These are phyloP conservation scores for Platyrinchus mystaceus DNA, from an alignment of 2,797 vertebrate genomes.

Conservation along the genomic window DNA sequence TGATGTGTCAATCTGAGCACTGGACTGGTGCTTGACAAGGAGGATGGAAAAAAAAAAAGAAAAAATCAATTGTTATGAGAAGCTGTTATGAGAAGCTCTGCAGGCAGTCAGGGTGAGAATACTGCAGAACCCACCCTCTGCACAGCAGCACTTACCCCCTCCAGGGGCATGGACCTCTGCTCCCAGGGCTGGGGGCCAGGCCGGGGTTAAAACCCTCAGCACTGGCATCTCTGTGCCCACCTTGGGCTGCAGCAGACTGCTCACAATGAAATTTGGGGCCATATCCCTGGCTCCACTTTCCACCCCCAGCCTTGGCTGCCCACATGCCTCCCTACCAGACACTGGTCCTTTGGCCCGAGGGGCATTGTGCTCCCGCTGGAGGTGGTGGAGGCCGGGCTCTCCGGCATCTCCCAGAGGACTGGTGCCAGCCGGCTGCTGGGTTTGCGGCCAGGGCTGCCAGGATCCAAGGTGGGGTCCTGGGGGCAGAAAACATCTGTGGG, in stretches of 20 bases:
- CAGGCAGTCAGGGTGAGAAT: not conserved
- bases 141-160: not conserved
- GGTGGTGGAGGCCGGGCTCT: slow-evolving; percentile 78
- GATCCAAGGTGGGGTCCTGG: slow-evolving; percentile 86
- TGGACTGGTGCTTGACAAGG: not conserved
- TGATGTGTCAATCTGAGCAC: slow-evolving; percentile 58
- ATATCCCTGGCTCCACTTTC: accelerated
- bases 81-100: not conserved
- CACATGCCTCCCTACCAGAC: slow-evolving; percentile 68
- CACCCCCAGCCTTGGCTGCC: accelerated
- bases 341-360: slow-evolving; percentile 78
- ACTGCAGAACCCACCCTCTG: not conserved
- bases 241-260: accelerated
- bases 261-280: accelerated
- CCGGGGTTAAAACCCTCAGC: not conserved
- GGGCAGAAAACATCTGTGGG: not conserved
- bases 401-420: slow-evolving; percentile 75
- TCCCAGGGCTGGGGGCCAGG: accelerated
- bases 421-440: slow-evolving; percentile 75
- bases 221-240: accelerated
- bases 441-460: slow-evolving; percentile 73
- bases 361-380: slow-evolving; percentile 80
- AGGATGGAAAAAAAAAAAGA: not conserved
- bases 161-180: accelerated
- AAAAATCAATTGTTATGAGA: not conserved